phyloP scores from a whole-genome alignment of 1,140 invertebrate genomes.

The Melitaea cinxia region DNA sequence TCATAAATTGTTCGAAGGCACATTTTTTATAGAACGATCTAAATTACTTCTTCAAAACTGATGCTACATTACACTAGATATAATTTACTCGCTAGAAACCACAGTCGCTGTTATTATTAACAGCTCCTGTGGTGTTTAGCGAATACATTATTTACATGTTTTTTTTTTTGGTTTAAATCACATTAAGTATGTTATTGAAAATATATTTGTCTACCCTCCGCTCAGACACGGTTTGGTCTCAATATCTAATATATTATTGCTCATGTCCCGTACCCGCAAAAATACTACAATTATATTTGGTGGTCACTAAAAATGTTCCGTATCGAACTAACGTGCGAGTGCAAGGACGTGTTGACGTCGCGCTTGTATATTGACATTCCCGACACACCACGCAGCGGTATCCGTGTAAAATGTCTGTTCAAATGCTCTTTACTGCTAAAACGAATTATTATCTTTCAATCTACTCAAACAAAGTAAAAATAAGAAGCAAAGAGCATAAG shows the following conservation, averaged over 20 bases:
- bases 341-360: constrained; percentile 33
- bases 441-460: neutral
- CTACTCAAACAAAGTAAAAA: neutral
- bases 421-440: neutral
- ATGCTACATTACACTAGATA: constrained; percentile 16
- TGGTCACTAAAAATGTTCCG: constrained; percentile 28
- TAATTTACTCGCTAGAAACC: constrained; percentile 2
- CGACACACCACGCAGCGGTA: neutral
- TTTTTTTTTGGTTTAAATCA: constrained; percentile 77
- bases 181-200: constrained; percentile 71
- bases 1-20: constrained; percentile 75
- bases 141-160: constrained; percentile 63
- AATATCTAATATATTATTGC: constrained; percentile 41
- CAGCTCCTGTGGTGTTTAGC: constrained; percentile 28
- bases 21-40: constrained; percentile 71
- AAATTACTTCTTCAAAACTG: constrained; percentile 37
- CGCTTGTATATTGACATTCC: neutral
- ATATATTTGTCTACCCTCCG: constrained; percentile 68
- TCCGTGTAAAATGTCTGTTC: neutral
- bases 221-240: constrained; percentile 39
- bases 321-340: constrained; percentile 24
- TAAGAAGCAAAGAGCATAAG: neutral
- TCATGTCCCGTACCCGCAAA: constrained; percentile 37
- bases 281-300: constrained; percentile 39
- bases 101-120: neutral